phyloP scores from a whole-genome alignment of 2,113 vertebrate species.

The Probosciger aterrimus region DNA sequence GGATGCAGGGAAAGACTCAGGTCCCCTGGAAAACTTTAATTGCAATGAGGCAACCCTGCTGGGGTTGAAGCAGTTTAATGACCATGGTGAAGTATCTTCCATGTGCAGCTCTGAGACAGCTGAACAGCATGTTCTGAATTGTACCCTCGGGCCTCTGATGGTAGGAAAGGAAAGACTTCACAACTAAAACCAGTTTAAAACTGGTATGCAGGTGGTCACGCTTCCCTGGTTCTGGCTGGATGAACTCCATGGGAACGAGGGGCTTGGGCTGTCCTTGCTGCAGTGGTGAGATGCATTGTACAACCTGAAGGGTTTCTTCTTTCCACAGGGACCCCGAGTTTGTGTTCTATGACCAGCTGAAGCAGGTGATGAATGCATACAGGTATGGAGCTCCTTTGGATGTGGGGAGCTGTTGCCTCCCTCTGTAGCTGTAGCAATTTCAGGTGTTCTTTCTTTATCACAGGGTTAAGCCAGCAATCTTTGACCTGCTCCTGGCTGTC shows the following conservation, averaged over 20 bases:
- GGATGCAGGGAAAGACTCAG: background rate
- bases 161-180: background rate
- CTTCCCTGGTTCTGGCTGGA: background rate
- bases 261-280: background rate
- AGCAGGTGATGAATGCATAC: conserved; percentile 98
- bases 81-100: background rate
- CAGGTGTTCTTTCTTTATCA: background rate
- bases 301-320: conserved; percentile 3
- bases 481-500: conserved; percentile 93
- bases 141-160: background rate
- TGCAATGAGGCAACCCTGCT: background rate
- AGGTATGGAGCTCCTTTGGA: conserved; percentile 73
- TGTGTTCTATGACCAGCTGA: conserved; percentile 98
- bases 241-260: background rate
- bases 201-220: background rate
- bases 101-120: background rate
- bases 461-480: conserved; percentile 98
- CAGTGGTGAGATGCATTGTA: background rate
- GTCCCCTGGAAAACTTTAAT: background rate
- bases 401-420: background rate
- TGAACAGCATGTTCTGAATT: background rate
- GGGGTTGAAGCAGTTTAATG: background rate
- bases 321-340: conserved; percentile 92
- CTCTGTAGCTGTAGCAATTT: background rate
- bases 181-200: background rate